Evolutionary conservation across 2,888 invertebrate genomes (phyloP), one percentile per base, ranked within the genome.

Genomic region (Disparrhopalites patrizii): DNA sequence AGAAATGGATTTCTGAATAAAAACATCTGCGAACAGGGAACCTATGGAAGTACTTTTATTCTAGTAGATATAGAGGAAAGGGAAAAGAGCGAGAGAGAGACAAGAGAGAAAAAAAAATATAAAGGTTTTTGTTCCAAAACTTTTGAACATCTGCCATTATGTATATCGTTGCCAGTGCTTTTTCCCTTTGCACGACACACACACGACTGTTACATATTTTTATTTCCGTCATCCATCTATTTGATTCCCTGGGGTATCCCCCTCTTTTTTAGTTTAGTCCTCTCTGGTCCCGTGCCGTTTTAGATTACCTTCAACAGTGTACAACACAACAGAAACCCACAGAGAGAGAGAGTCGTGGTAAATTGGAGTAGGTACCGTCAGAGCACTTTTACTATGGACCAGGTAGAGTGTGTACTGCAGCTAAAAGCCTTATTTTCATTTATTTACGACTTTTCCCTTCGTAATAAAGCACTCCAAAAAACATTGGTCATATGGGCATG

Each of bases 61-160:
- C 20, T 20, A 18, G 20, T 40, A 20, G 40, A 20, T 40, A 40
- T 40, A 20, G 40, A 40, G 40, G n/a, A 47, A 47, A n/a, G 13
- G 10, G 4, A 23, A 3, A 50, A 23, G 50, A 50, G n/a, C 36
- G 15, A 23, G 50, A 25, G 23, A 23, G n/a, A n/a, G n/a, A n/a
- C n/a, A n/a, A 30, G 28, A 28, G 28, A 27, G 52, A 27, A 52
- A 10, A 52, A 52, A 52, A 52, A 28, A 40, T n/a, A n/a, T n/a
- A 40, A 3, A 40, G n/a, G 7, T 27, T 52, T 52, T 52, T 52
- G 52, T 52, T 52, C 3, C 15, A 28, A 52, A 52, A 27, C 13
- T 52, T 51, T 52, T 52, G 43, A 58, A 58, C 58, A 58, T 58
- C 58, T 58, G 58, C 43, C 58, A 38, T 40, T 58, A 58, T 58